Conservation (phyloP, 2,888 invertebrate genomes). For the Drosophila meridiana region DNA sequence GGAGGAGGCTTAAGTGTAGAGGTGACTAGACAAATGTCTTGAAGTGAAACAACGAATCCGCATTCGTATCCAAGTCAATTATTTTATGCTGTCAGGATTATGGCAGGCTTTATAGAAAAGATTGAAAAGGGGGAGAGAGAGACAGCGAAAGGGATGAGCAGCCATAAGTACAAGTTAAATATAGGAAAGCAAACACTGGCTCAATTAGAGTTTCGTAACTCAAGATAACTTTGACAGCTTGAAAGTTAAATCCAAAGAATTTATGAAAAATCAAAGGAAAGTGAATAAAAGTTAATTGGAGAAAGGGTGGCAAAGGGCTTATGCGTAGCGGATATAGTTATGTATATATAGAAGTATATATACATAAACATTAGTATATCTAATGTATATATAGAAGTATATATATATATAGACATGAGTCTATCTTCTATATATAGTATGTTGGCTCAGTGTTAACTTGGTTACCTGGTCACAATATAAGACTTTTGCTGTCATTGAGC, state of each 20-base stretch:
- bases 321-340: background rate
- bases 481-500: too few relatives aligned
- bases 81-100: conserved; percentile 60
- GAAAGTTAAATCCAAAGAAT: background rate
- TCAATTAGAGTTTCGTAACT: conserved; percentile 6
- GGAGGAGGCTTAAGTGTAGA: conserved; percentile 5
- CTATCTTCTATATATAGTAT: too few relatives aligned
- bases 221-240: conserved; percentile 5
- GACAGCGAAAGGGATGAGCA: background rate
- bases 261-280: background rate
- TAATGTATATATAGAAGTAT: background rate
- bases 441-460: too few relatives aligned
- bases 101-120: conserved; percentile 35
- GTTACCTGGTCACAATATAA: too few relatives aligned
- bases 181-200: conserved; percentile 8
- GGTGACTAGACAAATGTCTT: conserved; percentile 47
- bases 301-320: background rate
- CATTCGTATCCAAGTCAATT: conserved; percentile 43
- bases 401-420: background rate
- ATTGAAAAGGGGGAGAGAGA: conserved; percentile 17
- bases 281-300: too few relatives aligned
- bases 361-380: too few relatives aligned
- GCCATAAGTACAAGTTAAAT: background rate
- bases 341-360: background rate
- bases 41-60: conserved; percentile 32